phyloP scores from a whole-genome alignment of 2,113 vertebrate genomes.

The Callospermophilus lateralis region DNA sequence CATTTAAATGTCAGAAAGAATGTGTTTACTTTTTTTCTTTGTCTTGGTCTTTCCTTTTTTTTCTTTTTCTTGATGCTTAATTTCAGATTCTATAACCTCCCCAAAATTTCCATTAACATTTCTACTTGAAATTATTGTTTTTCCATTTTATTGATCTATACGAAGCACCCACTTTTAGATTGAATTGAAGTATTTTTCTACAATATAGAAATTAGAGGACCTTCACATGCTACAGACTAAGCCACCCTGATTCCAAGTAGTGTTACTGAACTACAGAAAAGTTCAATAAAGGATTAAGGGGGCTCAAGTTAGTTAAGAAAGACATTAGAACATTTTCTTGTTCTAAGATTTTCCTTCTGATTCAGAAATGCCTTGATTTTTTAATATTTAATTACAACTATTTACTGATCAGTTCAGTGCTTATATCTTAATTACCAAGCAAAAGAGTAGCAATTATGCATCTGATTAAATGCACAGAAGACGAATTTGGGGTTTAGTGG shows the following conservation, averaged over 20 bases:
- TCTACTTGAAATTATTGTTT: not conserved
- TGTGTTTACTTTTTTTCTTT: not conserved
- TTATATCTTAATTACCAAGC: not conserved
- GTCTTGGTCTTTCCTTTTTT: not conserved
- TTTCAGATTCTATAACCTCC: not conserved
- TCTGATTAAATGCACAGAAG: not conserved
- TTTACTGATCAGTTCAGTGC: not conserved
- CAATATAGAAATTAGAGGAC: not conserved
- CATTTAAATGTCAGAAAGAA: not conserved
- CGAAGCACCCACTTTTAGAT: not conserved
- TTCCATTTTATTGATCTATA: not conserved
- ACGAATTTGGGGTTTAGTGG: not conserved
- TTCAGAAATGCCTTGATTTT: constrained; percentile 11
- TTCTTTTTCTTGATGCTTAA: not conserved
- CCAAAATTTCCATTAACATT: not conserved
- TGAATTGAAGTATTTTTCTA: not conserved
- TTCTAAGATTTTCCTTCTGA: not conserved
- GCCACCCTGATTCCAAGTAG: not conserved
- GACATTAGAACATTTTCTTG: not conserved
- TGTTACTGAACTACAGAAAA: not conserved
- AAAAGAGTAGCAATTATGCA: not conserved
- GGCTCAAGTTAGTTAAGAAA: not conserved
- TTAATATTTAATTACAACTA: not conserved
- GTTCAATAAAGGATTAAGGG: not conserved
- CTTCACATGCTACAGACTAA: not conserved